phyloP scores from a whole-genome alignment of 2,113 vertebrate species.

The Stomatorhinus ivindoensis region DNA sequence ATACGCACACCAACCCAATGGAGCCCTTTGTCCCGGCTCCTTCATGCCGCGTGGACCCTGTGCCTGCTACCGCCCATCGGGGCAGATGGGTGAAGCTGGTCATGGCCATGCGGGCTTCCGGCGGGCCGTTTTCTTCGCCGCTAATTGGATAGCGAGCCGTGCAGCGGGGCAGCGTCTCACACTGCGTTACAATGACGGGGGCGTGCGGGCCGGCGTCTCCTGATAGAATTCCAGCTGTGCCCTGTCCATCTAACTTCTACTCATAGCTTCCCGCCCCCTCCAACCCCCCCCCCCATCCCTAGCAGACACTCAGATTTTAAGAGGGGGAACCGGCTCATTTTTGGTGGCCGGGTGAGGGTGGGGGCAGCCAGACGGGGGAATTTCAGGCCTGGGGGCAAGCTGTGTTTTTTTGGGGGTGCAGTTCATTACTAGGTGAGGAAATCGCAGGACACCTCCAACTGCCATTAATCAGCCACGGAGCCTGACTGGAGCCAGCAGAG shows the following conservation, averaged over 20 bases:
- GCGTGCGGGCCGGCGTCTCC: background rate
- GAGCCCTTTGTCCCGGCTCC: background rate
- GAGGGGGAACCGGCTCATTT: background rate
- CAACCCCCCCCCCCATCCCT: background rate
- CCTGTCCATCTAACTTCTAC: background rate
- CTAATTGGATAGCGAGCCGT: background rate
- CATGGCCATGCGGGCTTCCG: background rate
- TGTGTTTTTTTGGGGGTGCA: conserved; percentile 45
- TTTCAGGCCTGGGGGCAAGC: conserved; percentile 46
- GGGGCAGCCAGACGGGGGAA: conserved; percentile 13
- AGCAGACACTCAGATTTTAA: conserved; percentile 4
- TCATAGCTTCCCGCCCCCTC: background rate
- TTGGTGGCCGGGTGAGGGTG: background rate
- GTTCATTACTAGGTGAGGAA: conserved; percentile 78
- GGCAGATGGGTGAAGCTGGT: background rate
- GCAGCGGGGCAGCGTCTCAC: background rate
- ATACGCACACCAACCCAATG: background rate
- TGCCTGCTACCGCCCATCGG: background rate
- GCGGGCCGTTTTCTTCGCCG: background rate
- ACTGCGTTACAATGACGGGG: background rate
- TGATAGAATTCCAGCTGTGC: conserved; percentile 12
- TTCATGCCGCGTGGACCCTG: background rate
- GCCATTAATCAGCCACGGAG: conserved; percentile 83
- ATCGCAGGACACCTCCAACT: conserved; percentile 82
- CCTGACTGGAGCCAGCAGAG: conserved; percentile 75